These are phyloP conservation scores for Dermatemys mawii DNA, from an alignment of 2,113 vertebrate genomes.

Conservation along the genomic window DNA sequence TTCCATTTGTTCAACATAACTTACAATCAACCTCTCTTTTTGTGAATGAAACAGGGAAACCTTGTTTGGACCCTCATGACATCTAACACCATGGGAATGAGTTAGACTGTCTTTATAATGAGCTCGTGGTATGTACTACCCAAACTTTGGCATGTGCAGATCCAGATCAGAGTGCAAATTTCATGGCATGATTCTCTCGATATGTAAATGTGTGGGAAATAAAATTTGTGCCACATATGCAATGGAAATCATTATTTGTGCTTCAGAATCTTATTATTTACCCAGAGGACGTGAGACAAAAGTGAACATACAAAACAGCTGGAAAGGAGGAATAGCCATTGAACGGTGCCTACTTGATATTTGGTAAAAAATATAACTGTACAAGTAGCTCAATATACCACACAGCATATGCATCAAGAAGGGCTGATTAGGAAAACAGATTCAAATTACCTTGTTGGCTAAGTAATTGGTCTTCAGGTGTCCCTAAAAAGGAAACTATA, in stretches of 20 bases:
- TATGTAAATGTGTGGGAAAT: not conserved
- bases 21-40: not conserved
- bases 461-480: constrained; percentile 70
- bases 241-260: constrained; percentile 44
- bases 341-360: constrained; percentile 16
- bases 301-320: constrained; percentile 52
- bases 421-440: constrained; percentile 53
- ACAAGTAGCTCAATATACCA: constrained; percentile 10
- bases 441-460: constrained; percentile 50
- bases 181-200: not conserved
- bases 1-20: not conserved
- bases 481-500: constrained; percentile 68
- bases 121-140: not conserved
- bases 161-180: not conserved
- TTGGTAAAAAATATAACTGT: constrained; percentile 11
- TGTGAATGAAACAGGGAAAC: not conserved
- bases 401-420: constrained; percentile 6
- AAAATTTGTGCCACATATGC: constrained; percentile 6
- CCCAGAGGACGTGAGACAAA: constrained; percentile 21
- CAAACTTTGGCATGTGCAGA: not conserved
- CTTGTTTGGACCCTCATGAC: not conserved
- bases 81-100: not conserved
- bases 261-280: not conserved
- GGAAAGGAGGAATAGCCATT: not conserved
- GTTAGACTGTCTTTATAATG: not conserved